Base-by-base conservation (phyloP, 2,797 vertebrate species). In the Ateles fusciceps region DNA sequence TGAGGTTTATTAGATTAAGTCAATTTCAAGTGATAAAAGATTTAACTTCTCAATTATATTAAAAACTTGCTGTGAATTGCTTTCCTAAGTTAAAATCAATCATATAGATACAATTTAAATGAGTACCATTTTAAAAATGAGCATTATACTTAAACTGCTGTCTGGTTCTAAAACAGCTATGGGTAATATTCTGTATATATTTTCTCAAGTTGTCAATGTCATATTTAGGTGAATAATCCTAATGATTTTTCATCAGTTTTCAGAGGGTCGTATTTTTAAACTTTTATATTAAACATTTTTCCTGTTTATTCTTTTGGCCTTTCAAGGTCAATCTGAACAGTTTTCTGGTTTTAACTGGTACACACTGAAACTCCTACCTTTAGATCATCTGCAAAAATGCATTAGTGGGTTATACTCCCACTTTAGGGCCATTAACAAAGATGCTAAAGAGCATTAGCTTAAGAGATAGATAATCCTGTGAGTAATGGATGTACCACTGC, bases 161-260 rank as follows among this genome's bases (percentile, higher is more conserved):
- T 44, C 24, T 44, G 86, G 57, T 86, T 84, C 48, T 91, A 50
- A 88, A 92, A 85, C 33, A 90, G 14, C 10, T 46, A 22, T 44
- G 44, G 7, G 1, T 76, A 75, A 76, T 84, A 26, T 42, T 36
- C 0, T 83, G 2, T 71, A 4, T 36, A 24, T 42, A 64, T 55
- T 96, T 96, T 90, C 22, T 59, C 76, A 85, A 94, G 57, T 92
- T 84, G 19, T 59, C 14, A 90, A 91, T 57, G 88, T 81, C 61
- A 30, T 61, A 87, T 10, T 75, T 72, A 80, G 17, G 8, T 78
- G 22, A 76, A 55, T 90, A 68, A 6, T 50, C 7, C 19, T 30
- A 5, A 84, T 26, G 33, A 12, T 52, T 78, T n/a, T 78, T 50
- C 57, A 13, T 85, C 76, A 55, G 13, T 93, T 93, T 96, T 93